phyloP scores from a whole-genome alignment of 2,888 invertebrate genomes.

The Rugalucina vietnamica region DNA sequence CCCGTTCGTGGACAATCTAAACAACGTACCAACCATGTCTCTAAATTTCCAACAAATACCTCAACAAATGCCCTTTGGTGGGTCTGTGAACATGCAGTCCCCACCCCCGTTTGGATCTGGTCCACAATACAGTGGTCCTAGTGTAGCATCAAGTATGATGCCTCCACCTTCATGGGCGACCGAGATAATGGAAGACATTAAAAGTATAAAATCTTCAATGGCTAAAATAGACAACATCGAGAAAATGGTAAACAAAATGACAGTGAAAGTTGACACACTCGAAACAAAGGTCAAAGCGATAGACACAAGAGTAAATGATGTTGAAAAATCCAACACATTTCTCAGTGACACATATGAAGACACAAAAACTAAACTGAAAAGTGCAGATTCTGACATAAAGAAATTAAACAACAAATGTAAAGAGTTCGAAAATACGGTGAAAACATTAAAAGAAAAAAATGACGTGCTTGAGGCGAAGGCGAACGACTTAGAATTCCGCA shows the following conservation, averaged over 20 bases:
- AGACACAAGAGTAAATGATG: neutral
- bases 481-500: constrained; percentile 1
- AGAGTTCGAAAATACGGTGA: neutral
- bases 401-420: constrained; percentile 4
- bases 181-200: constrained; percentile 17
- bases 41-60: constrained; percentile 1
- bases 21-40: neutral
- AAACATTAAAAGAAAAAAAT: neutral
- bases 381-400: neutral
- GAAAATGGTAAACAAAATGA: constrained; percentile 3
- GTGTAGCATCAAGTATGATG: too few species aligned
- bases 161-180: constrained; percentile 5
- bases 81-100: neutral
- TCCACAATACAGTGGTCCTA: neutral
- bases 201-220: neutral
- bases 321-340: neutral
- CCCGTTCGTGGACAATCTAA: neutral
- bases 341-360: neutral
- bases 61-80: neutral
- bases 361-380: constrained; percentile 6
- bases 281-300: constrained; percentile 1
- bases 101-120: neutral
- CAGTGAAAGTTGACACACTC: neutral
- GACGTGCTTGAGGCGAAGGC: neutral
- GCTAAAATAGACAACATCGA: constrained; percentile 7